Percentiles rank a stretch among this genome's conserved stretches.
phyloP scores from a whole-genome alignment of 2,888 invertebrate species.

The Gortyna flavago region DNA sequence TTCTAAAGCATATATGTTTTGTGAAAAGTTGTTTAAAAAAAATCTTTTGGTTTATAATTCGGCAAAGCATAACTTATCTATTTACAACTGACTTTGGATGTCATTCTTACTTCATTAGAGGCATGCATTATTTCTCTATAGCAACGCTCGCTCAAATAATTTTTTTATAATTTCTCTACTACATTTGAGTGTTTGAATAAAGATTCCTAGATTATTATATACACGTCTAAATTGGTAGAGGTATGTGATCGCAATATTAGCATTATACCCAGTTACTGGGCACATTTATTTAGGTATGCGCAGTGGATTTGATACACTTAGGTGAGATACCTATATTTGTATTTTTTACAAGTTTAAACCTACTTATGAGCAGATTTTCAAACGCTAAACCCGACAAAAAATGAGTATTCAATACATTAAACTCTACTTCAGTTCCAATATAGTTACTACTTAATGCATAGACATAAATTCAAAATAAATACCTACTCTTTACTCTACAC shows the following conservation, averaged over 20 bases:
- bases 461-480: slow-evolving; percentile 72
- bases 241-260: slow-evolving; percentile 41
- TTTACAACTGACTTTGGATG: slow-evolving; percentile 82
- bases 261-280: slow-evolving; percentile 36
- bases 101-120: slow-evolving; percentile 47
- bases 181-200: slow-evolving; percentile 36
- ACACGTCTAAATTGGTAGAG: slow-evolving; percentile 49
- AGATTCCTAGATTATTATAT: slow-evolving; percentile 47
- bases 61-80: slow-evolving; percentile 69
- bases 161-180: slow-evolving; percentile 40
- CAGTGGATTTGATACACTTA: slow-evolving; percentile 14
- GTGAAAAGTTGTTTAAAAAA: not conserved
- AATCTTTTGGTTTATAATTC: slow-evolving; percentile 33
- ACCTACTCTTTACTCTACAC: slow-evolving; percentile 74
- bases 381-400: slow-evolving; percentile 57
- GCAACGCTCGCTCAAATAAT: slow-evolving; percentile 36
- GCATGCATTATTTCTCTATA: slow-evolving; percentile 31
- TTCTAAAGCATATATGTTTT: not conserved
- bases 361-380: slow-evolving; percentile 60
- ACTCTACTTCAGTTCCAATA: slow-evolving; percentile 60
- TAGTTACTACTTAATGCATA: slow-evolving; percentile 78
- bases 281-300: slow-evolving; percentile 22
- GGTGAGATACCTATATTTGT: slow-evolving; percentile 18
- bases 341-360: slow-evolving; percentile 41
- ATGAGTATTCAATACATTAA: slow-evolving; percentile 67